These are phyloP conservation scores for Eidolon helvum DNA, from an alignment of 2,113 vertebrate genomes.

Conservation along the genomic window DNA sequence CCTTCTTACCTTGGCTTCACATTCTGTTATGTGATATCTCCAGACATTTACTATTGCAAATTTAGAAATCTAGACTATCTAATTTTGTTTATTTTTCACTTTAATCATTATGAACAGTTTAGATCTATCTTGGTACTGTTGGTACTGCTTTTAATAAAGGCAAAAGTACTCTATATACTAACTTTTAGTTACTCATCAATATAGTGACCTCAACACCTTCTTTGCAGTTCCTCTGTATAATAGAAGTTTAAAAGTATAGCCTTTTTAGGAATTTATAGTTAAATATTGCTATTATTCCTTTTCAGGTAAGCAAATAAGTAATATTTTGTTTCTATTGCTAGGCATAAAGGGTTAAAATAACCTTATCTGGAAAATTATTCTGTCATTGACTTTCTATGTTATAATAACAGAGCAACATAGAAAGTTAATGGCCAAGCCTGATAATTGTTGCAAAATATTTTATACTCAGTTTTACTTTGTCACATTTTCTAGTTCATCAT, in stretches of 20 bases:
- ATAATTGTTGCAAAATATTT: slow-evolving; percentile 32
- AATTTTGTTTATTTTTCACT: background rate
- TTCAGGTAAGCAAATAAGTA: background rate
- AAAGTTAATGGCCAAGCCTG: background rate
- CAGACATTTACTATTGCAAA: background rate
- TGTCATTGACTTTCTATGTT: background rate
- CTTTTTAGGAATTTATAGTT: background rate
- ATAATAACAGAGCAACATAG: background rate
- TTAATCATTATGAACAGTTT: background rate
- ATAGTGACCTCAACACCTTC: background rate
- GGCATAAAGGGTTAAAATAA: background rate
- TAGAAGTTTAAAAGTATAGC: background rate
- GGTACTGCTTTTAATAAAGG: background rate
- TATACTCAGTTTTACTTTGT: background rate
- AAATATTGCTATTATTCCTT: background rate
- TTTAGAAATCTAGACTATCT: background rate
- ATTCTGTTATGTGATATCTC: background rate
- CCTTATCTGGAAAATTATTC: background rate
- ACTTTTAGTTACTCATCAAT: background rate
- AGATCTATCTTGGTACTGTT: background rate
- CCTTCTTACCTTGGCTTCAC: background rate
- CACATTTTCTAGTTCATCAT: background rate
- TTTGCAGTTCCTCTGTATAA: background rate
- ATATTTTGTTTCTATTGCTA: background rate
- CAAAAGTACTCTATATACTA: background rate